Base-by-base conservation (phyloP, 2,113 vertebrate species). In the Vombatus ursinus region DNA sequence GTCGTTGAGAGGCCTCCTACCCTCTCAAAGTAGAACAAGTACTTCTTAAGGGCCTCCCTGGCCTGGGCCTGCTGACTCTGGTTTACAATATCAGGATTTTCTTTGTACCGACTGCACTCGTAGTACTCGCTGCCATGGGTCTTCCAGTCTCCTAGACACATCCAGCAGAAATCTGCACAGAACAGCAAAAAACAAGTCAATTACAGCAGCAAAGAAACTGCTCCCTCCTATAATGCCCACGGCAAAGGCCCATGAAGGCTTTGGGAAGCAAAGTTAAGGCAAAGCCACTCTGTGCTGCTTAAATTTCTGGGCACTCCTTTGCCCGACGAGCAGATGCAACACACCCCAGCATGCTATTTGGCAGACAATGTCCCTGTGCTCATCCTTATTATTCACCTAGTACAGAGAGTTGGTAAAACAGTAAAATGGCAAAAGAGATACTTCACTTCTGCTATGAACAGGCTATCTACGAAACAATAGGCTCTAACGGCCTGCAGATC, bases 11-110 rank as follows among this genome's bases (percentile, higher is more conserved):
- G 96, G 96, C 96, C 61, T 97, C 99, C 98, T 98, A 99, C 99
- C 99, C 99, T 99, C 99, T 99, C 99, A 98, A 99, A 99, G 99
- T 99, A 99, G 99, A 99, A 99, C 98, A 99, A 99, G 99, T 99
- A 99, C 99, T 99, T 99, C 99, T 99, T 99, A 97, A 99, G 99
- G 95, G 99, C 99, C 98, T 99, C 99, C 97, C 99, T 99, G 98
- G 99, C 99, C 98, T 99, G 99, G 97, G 99, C 99, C 99, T 99
- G 99, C 98, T 99, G 99, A 98, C 99, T 99, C 99, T 99, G 99
- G 99, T 99, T 99, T 98, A 99, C 99, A 97, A 99, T 99, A 98
- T 99, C 99, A 50, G 99, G 99, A 98, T 99, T 99, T 98, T 99
- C 99, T 99, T 99, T 99, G 99, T 99, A 99, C 98, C 99, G 99